Conservation (phyloP, 2,113 vertebrate species). For the Numenius arquata region DNA sequence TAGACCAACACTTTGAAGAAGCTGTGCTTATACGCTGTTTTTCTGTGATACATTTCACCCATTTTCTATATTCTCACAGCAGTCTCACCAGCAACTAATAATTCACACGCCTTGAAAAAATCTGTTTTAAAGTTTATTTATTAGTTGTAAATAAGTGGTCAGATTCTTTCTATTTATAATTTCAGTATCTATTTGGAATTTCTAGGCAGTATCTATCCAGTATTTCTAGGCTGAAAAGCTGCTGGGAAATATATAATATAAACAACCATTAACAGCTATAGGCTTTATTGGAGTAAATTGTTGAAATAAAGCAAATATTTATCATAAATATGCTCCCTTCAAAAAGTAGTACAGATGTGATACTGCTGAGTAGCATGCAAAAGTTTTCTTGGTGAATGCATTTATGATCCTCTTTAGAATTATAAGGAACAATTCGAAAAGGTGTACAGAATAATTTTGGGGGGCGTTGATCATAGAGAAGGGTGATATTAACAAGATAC, state of each 20-base stretch:
- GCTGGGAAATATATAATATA: neutral
- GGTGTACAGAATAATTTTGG: neutral
- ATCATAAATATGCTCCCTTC: neutral
- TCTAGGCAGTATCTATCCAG: neutral
- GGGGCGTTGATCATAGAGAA: neutral
- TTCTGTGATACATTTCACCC: neutral
- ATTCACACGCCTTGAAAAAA: neutral
- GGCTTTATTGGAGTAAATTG: neutral
- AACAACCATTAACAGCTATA: neutral
- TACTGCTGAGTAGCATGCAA: neutral
- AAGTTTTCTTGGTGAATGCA: neutral
- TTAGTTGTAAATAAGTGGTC: neutral
- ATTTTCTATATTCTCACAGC: constrained; percentile 21
- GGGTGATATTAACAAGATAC: neutral
- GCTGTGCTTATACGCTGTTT: neutral
- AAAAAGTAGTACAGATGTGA: neutral
- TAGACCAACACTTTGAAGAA: constrained; percentile 41
- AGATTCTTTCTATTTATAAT: neutral
- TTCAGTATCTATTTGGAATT: neutral
- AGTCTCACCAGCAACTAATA: neutral
- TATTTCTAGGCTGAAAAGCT: neutral
- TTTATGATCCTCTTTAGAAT: neutral
- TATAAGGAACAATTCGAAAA: neutral
- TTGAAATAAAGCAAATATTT: neutral
- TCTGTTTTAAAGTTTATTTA: neutral